Percentiles rank a stretch among this genome's conserved stretches.
phyloP scores from a whole-genome alignment of 1,140 invertebrate species.

The Trichonephila inaurata region DNA sequence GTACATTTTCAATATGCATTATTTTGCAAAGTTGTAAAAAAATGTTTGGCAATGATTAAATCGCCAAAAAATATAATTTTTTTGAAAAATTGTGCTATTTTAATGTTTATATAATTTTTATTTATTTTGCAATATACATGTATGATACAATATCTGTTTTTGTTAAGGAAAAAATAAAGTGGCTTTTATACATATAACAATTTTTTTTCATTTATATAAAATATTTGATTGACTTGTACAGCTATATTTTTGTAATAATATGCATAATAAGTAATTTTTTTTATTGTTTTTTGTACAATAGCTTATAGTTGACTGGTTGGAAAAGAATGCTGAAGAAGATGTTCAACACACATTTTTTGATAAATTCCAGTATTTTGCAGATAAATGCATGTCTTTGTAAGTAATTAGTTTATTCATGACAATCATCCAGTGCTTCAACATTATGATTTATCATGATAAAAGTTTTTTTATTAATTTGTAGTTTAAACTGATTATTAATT shows the following conservation, averaged over 20 bases:
- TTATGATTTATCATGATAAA: neutral
- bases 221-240: too few relatives aligned
- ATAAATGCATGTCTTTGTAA: constrained; percentile 74
- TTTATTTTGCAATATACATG: neutral
- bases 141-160: too few relatives aligned
- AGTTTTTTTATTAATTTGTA: neutral
- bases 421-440: neutral
- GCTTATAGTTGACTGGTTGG: constrained; percentile 95
- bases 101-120: neutral
- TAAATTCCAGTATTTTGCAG: constrained; percentile 85
- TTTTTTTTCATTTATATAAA: neutral
- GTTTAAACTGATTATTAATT: constrained; percentile 13
- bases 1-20: too few relatives aligned
- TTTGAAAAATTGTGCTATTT: neutral
- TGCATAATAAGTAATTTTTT: too few relatives aligned
- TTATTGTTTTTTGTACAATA: constrained; percentile 82
- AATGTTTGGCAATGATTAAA: too few relatives aligned
- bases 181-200: too few relatives aligned
- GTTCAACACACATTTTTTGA: constrained; percentile 84
- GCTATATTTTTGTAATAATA: too few relatives aligned
- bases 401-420: neutral
- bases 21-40: too few relatives aligned
- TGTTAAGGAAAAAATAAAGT: too few relatives aligned
- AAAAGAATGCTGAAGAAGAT: constrained; percentile 88
- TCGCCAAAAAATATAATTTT: neutral